Evolutionary conservation across 2,888 invertebrate species (phyloP), one percentile per base, ranked within the genome.

Genomic region (Drosophila mercatorum): DNA sequence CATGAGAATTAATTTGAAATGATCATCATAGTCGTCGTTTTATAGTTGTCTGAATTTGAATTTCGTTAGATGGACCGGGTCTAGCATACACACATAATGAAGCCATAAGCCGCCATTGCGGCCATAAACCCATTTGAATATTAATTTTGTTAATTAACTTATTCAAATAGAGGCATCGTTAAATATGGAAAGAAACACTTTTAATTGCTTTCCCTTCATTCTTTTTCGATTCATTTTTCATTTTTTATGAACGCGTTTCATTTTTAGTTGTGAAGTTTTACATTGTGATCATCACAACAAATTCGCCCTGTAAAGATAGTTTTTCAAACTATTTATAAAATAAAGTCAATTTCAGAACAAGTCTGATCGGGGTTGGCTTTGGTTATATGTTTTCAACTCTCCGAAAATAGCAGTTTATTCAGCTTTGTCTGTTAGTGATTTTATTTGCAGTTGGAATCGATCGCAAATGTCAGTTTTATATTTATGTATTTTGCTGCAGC

Each of bases 61-160:
- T 51, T 51, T 22, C 34, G 51, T 64, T 58, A 57, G 58, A 72
- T 64, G 52, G 34, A 70, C 53, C 52, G 71, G 53, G 78, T 65
- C 72, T 70, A 67, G 3, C 31, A 58, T 28, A 47, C 28, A 49
- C 31, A 59, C 85, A 75, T 86, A 83, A 86, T 88, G 80, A 86
- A 86, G 88, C 83, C 80, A 86, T 85, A 85, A 85, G 83, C 72
- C 72, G 77, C 81, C 85, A 83, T 88, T 80, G 81, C 75, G 81
- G 64, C 80, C 68, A 83, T 88, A 88, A 86, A 81, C 78, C 81
- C 72, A 86, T 86, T 83, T 81, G 83, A 86, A 86, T 86, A 86
- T 88, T 88, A 86, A 86, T 86, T 86, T 75, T 78, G 71, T 83
- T 88, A 86, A 88, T 88, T 88, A 88, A 81, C 83, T 81, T 88